These are phyloP conservation scores for Orientallactaga bullata DNA, from an alignment of 2,113 vertebrate genomes.

Conservation along the genomic window DNA sequence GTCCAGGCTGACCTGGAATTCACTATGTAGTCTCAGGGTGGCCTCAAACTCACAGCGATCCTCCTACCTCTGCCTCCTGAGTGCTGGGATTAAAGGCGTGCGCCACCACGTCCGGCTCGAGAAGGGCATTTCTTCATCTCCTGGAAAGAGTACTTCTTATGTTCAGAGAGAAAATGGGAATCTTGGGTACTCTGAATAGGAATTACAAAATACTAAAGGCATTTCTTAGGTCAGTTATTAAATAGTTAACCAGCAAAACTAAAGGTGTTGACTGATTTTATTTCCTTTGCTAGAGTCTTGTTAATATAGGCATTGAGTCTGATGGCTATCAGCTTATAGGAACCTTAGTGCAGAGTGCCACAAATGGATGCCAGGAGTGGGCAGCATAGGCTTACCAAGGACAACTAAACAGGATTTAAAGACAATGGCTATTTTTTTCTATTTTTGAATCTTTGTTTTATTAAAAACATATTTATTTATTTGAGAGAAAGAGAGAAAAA, in stretches of 20 bases:
- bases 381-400: neutral
- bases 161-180: neutral
- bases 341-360: neutral
- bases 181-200: slow-evolving; percentile 24
- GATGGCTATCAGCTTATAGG: neutral
- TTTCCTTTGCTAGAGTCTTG: neutral
- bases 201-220: slow-evolving; percentile 12
- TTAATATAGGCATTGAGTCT: neutral
- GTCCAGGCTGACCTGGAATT: too few relatives aligned
- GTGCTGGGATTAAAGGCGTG: too few relatives aligned
- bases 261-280: neutral
- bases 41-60: too few relatives aligned
- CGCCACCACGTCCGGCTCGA: too few relatives aligned
- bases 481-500: too few relatives aligned
- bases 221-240: neutral
- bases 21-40: too few relatives aligned
- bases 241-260: slow-evolving; percentile 17
- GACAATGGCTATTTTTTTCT: slow-evolving; percentile 20
- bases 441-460: neutral
- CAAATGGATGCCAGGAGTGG: fast-evolving
- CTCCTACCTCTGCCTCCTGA: too few relatives aligned
- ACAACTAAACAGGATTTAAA: neutral
- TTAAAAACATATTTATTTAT: too few relatives aligned
- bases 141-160: slow-evolving; percentile 2
- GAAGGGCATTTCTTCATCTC: slow-evolving; percentile 19